phyloP scores from a whole-genome alignment of 1,140 invertebrate genomes.

The Lamellibrachia luymesi region DNA sequence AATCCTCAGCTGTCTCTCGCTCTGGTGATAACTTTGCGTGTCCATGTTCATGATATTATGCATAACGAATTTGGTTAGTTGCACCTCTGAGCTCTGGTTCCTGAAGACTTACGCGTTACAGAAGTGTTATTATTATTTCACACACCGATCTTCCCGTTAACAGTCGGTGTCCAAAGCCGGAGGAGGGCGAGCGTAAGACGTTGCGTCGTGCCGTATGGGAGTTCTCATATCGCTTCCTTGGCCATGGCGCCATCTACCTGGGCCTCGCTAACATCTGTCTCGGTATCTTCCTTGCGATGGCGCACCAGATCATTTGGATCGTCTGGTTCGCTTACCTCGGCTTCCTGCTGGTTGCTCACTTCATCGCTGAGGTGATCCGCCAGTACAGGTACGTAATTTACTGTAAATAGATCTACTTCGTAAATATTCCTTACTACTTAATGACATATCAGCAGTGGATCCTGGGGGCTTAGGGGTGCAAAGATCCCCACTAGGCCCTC shows the following conservation, averaged over 20 bases:
- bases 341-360: conserved; percentile 23
- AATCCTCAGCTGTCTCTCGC: no score
- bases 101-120: no score
- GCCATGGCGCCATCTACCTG: conserved; percentile 25
- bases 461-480: no score
- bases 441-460: no score
- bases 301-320: conserved; percentile 26
- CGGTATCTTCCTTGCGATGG: conserved; percentile 33
- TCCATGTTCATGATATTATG: no score
- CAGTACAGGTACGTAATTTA: not conserved
- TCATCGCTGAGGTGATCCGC: conserved; percentile 24
- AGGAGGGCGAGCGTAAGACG: conserved; percentile 21
- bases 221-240: conserved; percentile 25
- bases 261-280: conserved; percentile 34
- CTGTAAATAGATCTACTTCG: no score
- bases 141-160: conserved; percentile 10
- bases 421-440: no score
- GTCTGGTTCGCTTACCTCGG: conserved; percentile 34
- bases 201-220: conserved; percentile 22
- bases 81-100: no score
- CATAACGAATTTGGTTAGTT: no score
- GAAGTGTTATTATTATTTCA: not conserved
- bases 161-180: conserved; percentile 28
- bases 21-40: no score
- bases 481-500: no score